Base-by-base conservation (phyloP, 2,113 vertebrate species). In the Syngnathus floridae region DNA sequence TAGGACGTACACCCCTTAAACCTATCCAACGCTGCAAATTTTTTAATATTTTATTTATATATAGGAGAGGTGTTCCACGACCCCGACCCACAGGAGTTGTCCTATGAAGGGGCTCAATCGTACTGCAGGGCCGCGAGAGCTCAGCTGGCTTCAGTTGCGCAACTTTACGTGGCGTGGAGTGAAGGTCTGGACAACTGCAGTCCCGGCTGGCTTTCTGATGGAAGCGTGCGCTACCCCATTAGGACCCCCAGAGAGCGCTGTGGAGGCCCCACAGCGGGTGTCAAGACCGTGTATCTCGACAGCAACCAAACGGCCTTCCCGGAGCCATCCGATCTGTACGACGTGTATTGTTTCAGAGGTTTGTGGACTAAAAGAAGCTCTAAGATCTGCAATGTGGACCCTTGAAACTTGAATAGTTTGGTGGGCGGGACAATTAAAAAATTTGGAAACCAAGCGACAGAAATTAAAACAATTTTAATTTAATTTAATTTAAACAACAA, bases 161-260 rank as follows among this genome's bases (percentile, higher is more conserved):
- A 99, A 84, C 87, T 99, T 1, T 95, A 96, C 7, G 87, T 91
- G 0, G 94, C 95, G 0, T 99, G 97, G 96, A 94, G 85, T 2
- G 85, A 88, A 38, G 96, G 94, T 43, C 79, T 97, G 81, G 94
- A 98, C 63, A 87, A 86, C 62, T 98, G 96, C 84, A 95, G 89
- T 80, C 95, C 96, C 0, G 95, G 96, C 49, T 98, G 96, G 95
- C 84, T 98, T 70, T 91, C 93, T 0, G 97, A 99, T 0, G 94
- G 95, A 84, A 98, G 97, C 0, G 94, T 97, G 66, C 94, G 97
- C n/a, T 98, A 96, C 71, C 95, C 97, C 57, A 97, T 98, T n/a
- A 73, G 92, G 69, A 91, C 75, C 2, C 94, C 95, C 0, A 88
- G 95, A 49, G 94, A 94, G 58, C 92, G 91, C 55, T 98, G 97